Evolutionary conservation across 2,797 vertebrate genomes (phyloP).

Genomic region (Anableps anableps): DNA sequence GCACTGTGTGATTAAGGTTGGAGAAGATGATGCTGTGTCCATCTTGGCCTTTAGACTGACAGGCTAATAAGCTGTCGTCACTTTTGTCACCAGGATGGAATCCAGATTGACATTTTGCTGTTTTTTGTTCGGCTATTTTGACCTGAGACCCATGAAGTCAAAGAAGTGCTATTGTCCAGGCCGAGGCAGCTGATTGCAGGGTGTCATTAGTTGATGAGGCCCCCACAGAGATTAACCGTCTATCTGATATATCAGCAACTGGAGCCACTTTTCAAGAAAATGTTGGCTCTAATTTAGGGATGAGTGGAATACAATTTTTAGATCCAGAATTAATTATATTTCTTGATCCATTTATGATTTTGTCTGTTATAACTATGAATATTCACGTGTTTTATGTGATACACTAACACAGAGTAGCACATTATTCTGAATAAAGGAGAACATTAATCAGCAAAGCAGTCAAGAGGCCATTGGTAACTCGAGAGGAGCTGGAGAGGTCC

Average conservation of each 20-base stretch:
- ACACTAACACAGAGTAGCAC: not conserved
- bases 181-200: constrained; percentile 43
- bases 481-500: not conserved
- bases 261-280: constrained; percentile 20
- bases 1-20: constrained; percentile 20
- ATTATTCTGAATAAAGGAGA: not conserved
- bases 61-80: constrained; percentile 21
- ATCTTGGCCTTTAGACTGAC: constrained; percentile 47
- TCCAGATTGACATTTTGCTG: constrained; percentile 50
- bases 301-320: not conserved
- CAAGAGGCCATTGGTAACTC: not conserved
- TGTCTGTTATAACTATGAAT: not conserved
- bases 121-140: constrained; percentile 34
- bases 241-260: constrained; percentile 32
- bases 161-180: constrained; percentile 71
- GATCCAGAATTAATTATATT: not conserved
- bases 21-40: constrained; percentile 45
- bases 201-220: constrained; percentile 37
- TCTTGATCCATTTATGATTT: not conserved
- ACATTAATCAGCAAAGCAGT: not conserved
- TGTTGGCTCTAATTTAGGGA: not conserved
- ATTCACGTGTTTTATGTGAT: not conserved
- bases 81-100: constrained; percentile 56
- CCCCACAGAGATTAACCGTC: constrained; percentile 25
- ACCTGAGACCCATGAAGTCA: constrained; percentile 55